Evolutionary conservation across 2,797 vertebrate genomes (phyloP).

Genomic region (Glossophaga mutica): DNA sequence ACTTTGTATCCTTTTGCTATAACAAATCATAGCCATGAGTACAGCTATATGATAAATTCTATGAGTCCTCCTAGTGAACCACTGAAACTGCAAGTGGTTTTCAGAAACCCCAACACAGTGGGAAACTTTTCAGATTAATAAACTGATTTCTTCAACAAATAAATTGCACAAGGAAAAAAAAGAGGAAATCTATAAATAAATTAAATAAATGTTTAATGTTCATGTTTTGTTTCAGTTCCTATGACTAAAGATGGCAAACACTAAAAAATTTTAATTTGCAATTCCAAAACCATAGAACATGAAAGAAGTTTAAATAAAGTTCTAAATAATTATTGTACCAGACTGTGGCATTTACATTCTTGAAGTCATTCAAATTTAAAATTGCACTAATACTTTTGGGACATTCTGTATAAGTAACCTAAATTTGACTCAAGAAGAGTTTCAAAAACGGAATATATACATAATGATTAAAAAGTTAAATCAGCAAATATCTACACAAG

Average conservation of each 20-base stretch:
- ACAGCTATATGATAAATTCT: background rate
- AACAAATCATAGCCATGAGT: background rate
- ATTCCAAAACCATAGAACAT: background rate
- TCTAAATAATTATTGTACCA: background rate
- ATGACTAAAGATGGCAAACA: background rate
- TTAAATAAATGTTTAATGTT: background rate
- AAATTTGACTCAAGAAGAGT: conserved; percentile 10
- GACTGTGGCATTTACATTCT: background rate
- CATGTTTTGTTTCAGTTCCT: background rate
- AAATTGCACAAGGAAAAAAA: background rate
- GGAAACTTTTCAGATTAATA: background rate
- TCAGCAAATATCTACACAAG: conserved; percentile 11
- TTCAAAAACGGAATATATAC: background rate
- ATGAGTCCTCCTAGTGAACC: background rate
- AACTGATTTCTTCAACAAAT: background rate
- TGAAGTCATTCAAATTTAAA: conserved; percentile 9
- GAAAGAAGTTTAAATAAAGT: conserved; percentile 20
- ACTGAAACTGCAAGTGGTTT: background rate
- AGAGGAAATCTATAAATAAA: background rate
- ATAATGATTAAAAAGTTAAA: conserved; percentile 33
- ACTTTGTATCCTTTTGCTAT: background rate
- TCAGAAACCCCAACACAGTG: background rate
- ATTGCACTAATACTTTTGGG: background rate
- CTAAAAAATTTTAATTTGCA: background rate
- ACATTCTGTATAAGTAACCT: background rate